These are phyloP conservation scores for Tiliacea aurago DNA, from an alignment of 2,888 invertebrate species.

Conservation along the genomic window DNA sequence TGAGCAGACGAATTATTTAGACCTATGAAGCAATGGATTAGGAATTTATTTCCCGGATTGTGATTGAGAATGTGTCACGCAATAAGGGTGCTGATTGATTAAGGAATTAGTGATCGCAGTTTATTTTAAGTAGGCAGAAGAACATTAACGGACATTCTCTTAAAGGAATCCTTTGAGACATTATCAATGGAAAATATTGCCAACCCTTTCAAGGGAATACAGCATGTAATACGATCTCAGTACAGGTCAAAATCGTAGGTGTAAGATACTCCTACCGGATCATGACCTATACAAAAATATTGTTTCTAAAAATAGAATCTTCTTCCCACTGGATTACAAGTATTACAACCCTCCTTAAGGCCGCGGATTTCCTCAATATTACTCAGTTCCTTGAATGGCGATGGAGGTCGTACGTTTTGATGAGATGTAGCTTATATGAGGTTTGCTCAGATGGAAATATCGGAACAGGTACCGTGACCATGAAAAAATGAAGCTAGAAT, in stretches of 20 bases:
- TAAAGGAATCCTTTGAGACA: not conserved
- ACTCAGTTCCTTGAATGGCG: conserved; percentile 59
- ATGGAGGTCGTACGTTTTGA: conserved; percentile 64
- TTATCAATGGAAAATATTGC: not conserved
- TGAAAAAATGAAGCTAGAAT: conserved; percentile 40
- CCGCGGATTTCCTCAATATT: conserved; percentile 58
- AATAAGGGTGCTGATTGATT: too few relatives aligned
- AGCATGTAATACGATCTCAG: not conserved
- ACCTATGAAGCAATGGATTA: not conserved
- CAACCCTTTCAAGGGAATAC: not conserved
- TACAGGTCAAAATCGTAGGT: not conserved
- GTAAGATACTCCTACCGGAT: not conserved
- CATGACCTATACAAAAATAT: not conserved
- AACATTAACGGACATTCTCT: too few relatives aligned
- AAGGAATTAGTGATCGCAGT: not conserved
- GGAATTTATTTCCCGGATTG: not conserved
- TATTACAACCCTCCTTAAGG: conserved; percentile 19
- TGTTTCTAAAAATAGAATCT: conserved; percentile 15
- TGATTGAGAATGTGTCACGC: not conserved
- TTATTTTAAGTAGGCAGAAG: not conserved
- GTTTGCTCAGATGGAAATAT: conserved; percentile 62
- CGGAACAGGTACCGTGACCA: conserved; percentile 41
- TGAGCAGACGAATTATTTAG: too few relatives aligned
- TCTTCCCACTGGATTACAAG: conserved; percentile 34
- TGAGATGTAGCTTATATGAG: conserved; percentile 66